Evolutionary conservation across 1,140 invertebrate species (phyloP), one percentile per base, ranked within the genome.

Genomic region (Monomorium pharaonis): DNA sequence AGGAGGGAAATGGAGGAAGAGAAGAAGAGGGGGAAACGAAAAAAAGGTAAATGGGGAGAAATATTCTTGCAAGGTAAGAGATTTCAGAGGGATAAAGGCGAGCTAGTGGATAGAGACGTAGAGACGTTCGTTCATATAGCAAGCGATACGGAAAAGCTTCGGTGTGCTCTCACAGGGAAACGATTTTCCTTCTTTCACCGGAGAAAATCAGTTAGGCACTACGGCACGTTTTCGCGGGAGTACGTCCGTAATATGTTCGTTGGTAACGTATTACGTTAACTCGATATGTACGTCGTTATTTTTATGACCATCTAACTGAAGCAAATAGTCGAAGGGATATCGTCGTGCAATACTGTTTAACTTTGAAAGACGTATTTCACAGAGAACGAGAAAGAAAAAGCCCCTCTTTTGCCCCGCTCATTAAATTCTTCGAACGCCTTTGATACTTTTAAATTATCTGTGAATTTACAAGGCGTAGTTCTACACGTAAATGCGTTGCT

Each of bases 51-150:
- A 42, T 21, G 21, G 70, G 24, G 69, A 84, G 70, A 86, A 75
- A 86, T 83, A 84, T 90, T 84, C 76, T 85, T 58, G 83, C 83
- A 54, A 85, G 80, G 62, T 83, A 58, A 58, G 85, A 74, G 85
- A 86, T 86, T 86, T 84, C 60, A 16, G 1, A 37, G 51, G 85
- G 85, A 86, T 86, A 86, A 84, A 75, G 70, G 37, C 7, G 24
- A 9, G 12, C 60, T 37, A 42, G 21, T 70, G 85, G 63, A 85
- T 65, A 27, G 33, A 81, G 65, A 80, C 54, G 42, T 65, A 27
- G 33, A 81, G 65, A 80, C 54, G 42, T 67, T 80, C 44, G 63
- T 42, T 67, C 60, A 54, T 80, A 54, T 42, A 58, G 76, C 63
- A 27, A 67, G 44, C 83, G 76, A 80, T 85, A 80, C 63, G 63